Base-by-base conservation (phyloP, 2,113 vertebrate species). In the Noturus placidus region DNA sequence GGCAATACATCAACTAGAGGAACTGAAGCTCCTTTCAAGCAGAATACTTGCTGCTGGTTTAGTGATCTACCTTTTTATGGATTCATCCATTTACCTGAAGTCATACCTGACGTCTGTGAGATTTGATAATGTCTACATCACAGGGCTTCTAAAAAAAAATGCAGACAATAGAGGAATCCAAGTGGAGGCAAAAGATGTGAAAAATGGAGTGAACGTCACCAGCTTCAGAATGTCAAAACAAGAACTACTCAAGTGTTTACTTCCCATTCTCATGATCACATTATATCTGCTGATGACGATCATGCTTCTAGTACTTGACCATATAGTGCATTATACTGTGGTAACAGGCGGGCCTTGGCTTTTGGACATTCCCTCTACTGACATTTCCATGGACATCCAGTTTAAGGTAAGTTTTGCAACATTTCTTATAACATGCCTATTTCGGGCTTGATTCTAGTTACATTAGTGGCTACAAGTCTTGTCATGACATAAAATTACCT, bases 81-180 rank as follows among this genome's bases (percentile, higher is more conserved):
- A 97, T 81, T 96, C 97, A 0, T 90, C 88, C 5, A 93, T 94
- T 83, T 99, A 98, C 89, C 90, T 99, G 70, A 96, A 95, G 85
- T 94, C 91, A 2, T 99, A 98, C 35, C 93, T 99, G 91, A 96
- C 95, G 0, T 91, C 96, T 52, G 90, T 97, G 33, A 85, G 3
- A 25, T 99, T 99, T 84, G 97, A 99, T 91, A 99, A 98, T 11
- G 56, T 91, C 50, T 94, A 95, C 9, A 89, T 95, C 5, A 96
- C 96, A n/a, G 87, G 88, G 84, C 91, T 93, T 77, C 91, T 97
- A 79, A 72, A 87, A 50, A 61, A 0, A 38, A 93, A 93, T 84
- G 92, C 91, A 14, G 0, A 1, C 1, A 89, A 90, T 4, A 90
- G 88, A 86, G 91, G 91, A 54, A 65, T 90, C 22, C 88, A 93